phyloP scores from a whole-genome alignment of 2,888 invertebrate genomes.

The Cosmorhoe ocellata region DNA sequence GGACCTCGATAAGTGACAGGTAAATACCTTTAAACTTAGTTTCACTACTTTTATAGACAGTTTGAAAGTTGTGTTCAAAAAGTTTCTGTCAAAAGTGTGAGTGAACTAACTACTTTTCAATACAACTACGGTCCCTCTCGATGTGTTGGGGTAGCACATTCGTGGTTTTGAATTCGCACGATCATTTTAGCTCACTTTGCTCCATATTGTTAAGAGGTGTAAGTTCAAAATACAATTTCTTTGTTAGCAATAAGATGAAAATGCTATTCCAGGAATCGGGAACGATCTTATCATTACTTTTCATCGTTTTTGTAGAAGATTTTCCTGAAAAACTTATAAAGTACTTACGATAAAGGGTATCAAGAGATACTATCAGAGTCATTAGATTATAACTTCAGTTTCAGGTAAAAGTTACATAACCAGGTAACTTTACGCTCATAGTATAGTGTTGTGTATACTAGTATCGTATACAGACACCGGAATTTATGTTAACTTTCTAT shows the following conservation, averaged over 20 bases:
- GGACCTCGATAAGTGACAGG: slow-evolving; percentile 56
- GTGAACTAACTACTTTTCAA: slow-evolving; percentile 19
- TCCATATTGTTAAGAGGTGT: neutral
- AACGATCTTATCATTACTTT: too few relatives aligned
- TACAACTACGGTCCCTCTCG: slow-evolving; percentile 9
- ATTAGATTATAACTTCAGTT: too few relatives aligned
- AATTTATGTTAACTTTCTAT: neutral
- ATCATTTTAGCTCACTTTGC: slow-evolving; percentile 10
- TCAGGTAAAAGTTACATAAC: too few relatives aligned
- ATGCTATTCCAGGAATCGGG: too few relatives aligned
- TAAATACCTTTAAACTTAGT: slow-evolving; percentile 58
- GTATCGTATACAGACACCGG: neutral
- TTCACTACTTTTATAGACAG: slow-evolving; percentile 56
- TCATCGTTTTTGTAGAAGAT: too few relatives aligned
- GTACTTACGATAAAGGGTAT: too few relatives aligned
- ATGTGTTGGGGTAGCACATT: slow-evolving; percentile 21
- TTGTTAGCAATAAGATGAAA: neutral
- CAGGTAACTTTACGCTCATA: neutral
- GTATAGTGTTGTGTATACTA: too few relatives aligned
- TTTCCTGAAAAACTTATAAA: too few relatives aligned
- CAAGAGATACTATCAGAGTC: too few relatives aligned
- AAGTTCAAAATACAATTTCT: neutral
- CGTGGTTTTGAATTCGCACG: slow-evolving; percentile 29
- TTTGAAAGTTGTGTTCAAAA: slow-evolving; percentile 71
- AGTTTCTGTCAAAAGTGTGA: slow-evolving; percentile 58